Evolutionary conservation across 2,797 vertebrate species (phyloP), one percentile per base, ranked within the genome.

Genomic region (Phrynocephalus forsythii): DNA sequence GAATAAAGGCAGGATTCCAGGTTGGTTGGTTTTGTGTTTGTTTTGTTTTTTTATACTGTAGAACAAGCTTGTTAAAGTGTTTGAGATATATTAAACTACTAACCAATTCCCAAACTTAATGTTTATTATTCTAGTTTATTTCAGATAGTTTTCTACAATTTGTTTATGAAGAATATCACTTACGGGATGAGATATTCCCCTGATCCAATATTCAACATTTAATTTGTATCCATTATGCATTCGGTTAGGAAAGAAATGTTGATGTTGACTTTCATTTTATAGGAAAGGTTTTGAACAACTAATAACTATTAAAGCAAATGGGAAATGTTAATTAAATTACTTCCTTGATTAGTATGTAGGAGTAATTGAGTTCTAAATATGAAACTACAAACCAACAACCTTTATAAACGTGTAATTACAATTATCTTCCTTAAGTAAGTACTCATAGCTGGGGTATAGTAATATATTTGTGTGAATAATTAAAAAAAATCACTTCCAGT

Each of bases 311-410:
- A 91, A 94, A 89, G 87, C 85, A 15, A 83, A n/a, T 90, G 84
- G 83, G 77, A 87, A 75, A 71, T 90, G 15, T 68, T 91, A 83
- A 92, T 94, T 92, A 83, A 1, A 7, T 87, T 83, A 84, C 82
- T 28, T 84, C 72, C 33, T 16, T 89, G 26, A 68, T 90, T 82
- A 95, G 48, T 87, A 28, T 86, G 22, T 86, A 91, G 44, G 83
- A 90, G 3, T 88, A 94, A 82, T 30, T 92, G 50, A 88, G 3
- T 91, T 92, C 86, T 94, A 91, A 95, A 91, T 89, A 79, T 83
- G 81, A 93, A 90, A 92, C 85, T 24, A 87, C 82, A 87, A 90
- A 91, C 75, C 88, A 67, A 26, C 87, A 91, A 77, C 9, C 33
- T 1, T 30, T 90, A 79, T 82, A 90, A 0, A 63, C 56, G 1